A percentile compares a stretch with the other conserved stretches of the same genome.
Evolutionary conservation across 2,888 invertebrate genomes (phyloP).

Genomic region (Allacma fusca): DNA sequence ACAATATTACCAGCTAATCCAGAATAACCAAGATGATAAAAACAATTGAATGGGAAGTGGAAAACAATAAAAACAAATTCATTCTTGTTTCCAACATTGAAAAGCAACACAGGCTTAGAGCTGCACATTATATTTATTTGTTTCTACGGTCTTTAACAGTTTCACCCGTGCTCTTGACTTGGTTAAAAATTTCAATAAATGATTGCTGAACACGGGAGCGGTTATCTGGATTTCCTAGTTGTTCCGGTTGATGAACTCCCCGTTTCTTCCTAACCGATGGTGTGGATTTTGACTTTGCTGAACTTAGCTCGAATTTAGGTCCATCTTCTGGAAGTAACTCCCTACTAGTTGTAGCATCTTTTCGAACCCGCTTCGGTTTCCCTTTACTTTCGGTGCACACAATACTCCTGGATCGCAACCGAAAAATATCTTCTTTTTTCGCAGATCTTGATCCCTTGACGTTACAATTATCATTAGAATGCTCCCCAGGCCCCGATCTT

Average conservation of each 20-base stretch:
- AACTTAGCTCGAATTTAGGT: background rate
- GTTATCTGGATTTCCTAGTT: background rate
- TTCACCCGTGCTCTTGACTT: conserved; percentile 13
- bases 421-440: background rate
- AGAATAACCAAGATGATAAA: too few species aligned
- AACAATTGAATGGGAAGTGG: too few species aligned
- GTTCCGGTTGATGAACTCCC: background rate
- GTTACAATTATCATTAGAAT: too few species aligned
- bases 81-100: too few species aligned
- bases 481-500: too few species aligned
- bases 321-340: conserved; percentile 6
- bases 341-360: background rate
- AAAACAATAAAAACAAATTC: too few species aligned
- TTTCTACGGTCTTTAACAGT: background rate
- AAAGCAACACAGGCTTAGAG: too few species aligned
- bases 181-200: conserved; percentile 29
- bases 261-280: background rate
- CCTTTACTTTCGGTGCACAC: background rate
- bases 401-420: background rate
- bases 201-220: conserved; percentile 17
- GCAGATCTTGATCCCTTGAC: background rate
- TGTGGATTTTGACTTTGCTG: background rate
- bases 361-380: background rate
- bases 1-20: too few species aligned
- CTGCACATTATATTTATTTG: too few species aligned